phyloP scores from a whole-genome alignment of 1,140 invertebrate species.

The Polyergus mexicanus region DNA sequence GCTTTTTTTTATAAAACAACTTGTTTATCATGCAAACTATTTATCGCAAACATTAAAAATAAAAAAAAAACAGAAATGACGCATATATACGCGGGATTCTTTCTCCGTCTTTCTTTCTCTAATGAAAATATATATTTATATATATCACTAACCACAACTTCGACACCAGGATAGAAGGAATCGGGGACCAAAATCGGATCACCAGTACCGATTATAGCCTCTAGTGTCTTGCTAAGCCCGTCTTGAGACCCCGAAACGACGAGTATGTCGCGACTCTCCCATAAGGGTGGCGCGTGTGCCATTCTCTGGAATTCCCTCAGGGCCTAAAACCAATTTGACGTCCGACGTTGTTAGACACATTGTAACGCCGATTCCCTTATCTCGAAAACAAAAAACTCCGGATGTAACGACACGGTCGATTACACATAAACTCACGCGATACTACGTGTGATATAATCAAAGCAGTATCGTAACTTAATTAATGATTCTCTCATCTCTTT shows the following conservation, averaged over 20 bases:
- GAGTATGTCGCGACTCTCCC: constrained; percentile 88
- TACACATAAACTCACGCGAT: background rate
- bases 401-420: constrained; percentile 21
- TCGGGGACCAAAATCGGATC: constrained; percentile 91
- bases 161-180: constrained; percentile 90
- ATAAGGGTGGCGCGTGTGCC: constrained; percentile 90
- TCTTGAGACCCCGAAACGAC: constrained; percentile 92
- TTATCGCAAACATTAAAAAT: background rate
- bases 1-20: background rate
- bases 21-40: background rate
- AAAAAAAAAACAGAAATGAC: constrained; percentile 19
- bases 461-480: no score
- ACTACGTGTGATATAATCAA: background rate
- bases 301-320: constrained; percentile 89
- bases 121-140: constrained; percentile 29
- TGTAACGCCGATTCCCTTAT: constrained; percentile 67
- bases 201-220: constrained; percentile 89
- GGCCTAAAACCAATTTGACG: constrained; percentile 80
- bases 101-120: background rate
- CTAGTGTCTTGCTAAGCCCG: constrained; percentile 91
- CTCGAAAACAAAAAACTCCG: constrained; percentile 32
- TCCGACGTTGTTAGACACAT: constrained; percentile 73
- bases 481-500: background rate
- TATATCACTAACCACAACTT: constrained; percentile 89
- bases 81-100: background rate